These are phyloP conservation scores for Zoanthus gigantus DNA, from an alignment of 92 coral and sea anemone species.

Conservation along the genomic window DNA sequence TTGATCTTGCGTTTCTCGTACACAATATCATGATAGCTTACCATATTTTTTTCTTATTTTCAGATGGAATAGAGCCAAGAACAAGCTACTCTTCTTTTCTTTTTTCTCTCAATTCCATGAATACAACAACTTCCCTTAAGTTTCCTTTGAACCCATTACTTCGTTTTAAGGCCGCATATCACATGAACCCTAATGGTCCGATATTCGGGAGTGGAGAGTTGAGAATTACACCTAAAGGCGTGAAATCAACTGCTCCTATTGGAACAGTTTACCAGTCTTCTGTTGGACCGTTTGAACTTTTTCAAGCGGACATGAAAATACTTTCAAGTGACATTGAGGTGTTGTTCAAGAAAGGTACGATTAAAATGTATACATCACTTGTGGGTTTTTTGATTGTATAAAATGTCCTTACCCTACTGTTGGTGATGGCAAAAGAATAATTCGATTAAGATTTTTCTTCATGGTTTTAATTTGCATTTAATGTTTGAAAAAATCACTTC, in stretches of 20 bases:
- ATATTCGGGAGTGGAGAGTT: not conserved
- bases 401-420: not conserved
- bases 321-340: constrained; percentile 11
- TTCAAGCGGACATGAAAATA: not conserved
- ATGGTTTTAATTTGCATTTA: no score
- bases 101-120: constrained; percentile 23
- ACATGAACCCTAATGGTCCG: not conserved
- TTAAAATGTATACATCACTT: not conserved
- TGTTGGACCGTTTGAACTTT: not conserved
- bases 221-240: not conserved
- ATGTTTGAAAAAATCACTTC: no score
- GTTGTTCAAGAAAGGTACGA: constrained; percentile 17
- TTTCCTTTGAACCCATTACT: not conserved
- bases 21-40: no score
- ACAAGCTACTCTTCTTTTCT: constrained; percentile 13
- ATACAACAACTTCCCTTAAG: constrained; percentile 13
- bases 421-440: not conserved
- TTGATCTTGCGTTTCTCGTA: no score
- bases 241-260: not conserved
- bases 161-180: not conserved
- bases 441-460: no score
- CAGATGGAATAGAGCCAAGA: constrained; percentile 10
- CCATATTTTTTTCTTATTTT: not conserved
- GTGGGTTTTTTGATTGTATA: not conserved
- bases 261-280: constrained; percentile 10